Conservation (phyloP, 2,797 vertebrate species). For the Mus spretus region DNA sequence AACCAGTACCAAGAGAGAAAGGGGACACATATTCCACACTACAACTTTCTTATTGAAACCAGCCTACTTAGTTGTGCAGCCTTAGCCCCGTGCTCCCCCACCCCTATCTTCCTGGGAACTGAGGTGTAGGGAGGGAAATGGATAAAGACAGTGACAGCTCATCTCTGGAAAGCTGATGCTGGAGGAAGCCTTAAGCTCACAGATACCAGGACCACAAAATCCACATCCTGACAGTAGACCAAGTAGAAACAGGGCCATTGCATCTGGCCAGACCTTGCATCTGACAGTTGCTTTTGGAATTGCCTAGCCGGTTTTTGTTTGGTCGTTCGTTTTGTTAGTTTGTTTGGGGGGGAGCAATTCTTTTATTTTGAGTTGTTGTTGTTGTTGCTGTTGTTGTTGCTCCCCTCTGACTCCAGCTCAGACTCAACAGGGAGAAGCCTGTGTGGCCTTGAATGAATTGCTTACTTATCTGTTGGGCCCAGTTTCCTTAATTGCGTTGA, state of each 20-base stretch:
- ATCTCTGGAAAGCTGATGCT: neutral
- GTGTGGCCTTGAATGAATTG: neutral
- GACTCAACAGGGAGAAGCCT: neutral
- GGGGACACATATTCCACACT: accelerated
- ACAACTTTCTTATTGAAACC: neutral
- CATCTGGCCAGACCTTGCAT: neutral
- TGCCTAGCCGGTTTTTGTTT: neutral
- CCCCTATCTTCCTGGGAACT: neutral
- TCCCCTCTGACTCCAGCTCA: neutral
- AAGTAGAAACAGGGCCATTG: neutral
- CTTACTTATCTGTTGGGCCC: neutral
- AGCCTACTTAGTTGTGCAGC: neutral
- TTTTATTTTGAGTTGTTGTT: neutral
- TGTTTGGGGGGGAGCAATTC: neutral
- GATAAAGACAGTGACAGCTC: neutral
- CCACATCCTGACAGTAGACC: neutral
- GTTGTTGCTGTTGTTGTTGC: neutral
- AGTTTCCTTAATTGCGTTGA: neutral
- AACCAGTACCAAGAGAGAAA: neutral
- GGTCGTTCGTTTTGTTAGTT: neutral
- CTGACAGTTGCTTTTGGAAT: neutral
- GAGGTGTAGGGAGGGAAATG: accelerated
- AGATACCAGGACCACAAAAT: neutral
- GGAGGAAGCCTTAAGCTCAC: neutral
- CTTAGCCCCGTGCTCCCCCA: no score